Evolutionary conservation across 2,797 vertebrate species (phyloP).

Genomic region (Epinephelus malabaricus): DNA sequence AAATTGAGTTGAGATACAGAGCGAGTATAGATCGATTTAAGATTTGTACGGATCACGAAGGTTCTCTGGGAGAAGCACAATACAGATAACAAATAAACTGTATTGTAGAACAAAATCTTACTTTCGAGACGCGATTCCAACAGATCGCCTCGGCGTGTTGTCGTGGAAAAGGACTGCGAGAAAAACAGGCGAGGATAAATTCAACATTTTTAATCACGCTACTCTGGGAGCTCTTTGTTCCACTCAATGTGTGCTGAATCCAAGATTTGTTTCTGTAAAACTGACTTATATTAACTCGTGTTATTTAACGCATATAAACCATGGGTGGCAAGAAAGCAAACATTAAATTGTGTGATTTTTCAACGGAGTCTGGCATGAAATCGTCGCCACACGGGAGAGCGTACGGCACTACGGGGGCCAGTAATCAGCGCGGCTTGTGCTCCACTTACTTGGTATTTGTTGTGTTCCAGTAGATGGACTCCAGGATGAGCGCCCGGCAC

Average conservation of each 20-base stretch:
- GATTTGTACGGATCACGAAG: not conserved
- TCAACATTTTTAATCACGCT: not conserved
- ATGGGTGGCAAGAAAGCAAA: not conserved
- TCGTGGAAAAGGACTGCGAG: not conserved
- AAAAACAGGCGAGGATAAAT: not conserved
- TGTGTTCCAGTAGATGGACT: constrained; percentile 99
- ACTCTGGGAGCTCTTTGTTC: constrained; percentile 28
- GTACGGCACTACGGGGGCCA: not conserved
- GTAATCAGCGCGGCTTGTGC: constrained; percentile 24
- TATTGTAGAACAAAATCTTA: not conserved
- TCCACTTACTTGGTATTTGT: constrained; percentile 97
- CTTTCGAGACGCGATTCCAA: not conserved
- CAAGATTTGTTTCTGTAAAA: not conserved
- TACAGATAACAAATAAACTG: not conserved
- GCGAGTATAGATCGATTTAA: not conserved
- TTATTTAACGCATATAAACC: constrained; percentile 7
- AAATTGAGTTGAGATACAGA: not conserved
- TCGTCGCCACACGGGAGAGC: constrained; percentile 15
- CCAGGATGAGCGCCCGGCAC: constrained; percentile 94
- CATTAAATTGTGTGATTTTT: constrained; percentile 20
- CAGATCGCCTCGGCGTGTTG: not conserved
- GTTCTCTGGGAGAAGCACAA: not conserved
- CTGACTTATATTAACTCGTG: rapidly evolving
- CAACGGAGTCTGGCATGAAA: constrained; percentile 15
- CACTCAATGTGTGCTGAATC: not conserved